Conservation (phyloP, 1,140 invertebrate genomes). For the Pseudachorutes palmiensis region DNA sequence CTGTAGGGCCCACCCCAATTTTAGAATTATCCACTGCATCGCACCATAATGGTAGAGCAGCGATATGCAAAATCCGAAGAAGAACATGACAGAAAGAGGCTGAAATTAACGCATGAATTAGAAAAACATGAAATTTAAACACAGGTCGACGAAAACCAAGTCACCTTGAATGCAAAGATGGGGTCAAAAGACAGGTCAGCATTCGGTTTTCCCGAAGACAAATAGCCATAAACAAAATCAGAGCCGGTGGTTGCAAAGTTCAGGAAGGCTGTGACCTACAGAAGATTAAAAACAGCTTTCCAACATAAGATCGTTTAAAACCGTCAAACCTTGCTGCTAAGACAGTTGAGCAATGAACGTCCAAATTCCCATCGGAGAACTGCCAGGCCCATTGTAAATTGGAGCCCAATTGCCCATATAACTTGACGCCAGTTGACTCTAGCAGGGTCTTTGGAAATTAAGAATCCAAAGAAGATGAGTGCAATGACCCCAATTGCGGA, state of each 20-base stretch:
- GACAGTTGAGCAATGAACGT: slow-evolving; percentile 63
- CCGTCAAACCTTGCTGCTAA: slow-evolving; percentile 72
- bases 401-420: slow-evolving; percentile 67
- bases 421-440: slow-evolving; percentile 65
- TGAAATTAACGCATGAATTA: slow-evolving; percentile 40
- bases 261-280: slow-evolving; percentile 69
- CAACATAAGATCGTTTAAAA: no score
- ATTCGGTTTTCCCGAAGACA: slow-evolving; percentile 18
- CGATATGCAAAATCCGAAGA: slow-evolving; percentile 79
- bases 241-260: slow-evolving; percentile 67
- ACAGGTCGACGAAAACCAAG: no score
- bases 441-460: slow-evolving; percentile 56
- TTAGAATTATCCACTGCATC: slow-evolving; percentile 79
- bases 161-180: slow-evolving; percentile 74
- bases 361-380: slow-evolving; percentile 77
- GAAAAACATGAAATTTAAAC: not conserved
- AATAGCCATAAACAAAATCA: slow-evolving; percentile 73
- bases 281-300: no score
- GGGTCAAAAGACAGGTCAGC: slow-evolving; percentile 22
- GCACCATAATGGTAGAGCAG: slow-evolving; percentile 78
- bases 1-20: slow-evolving; percentile 68
- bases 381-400: slow-evolving; percentile 76
- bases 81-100: slow-evolving; percentile 78
- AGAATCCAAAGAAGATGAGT: slow-evolving; percentile 44
- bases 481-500: slow-evolving; percentile 56